Conservation (phyloP, 23 tunicate species). For the Clavelina lepadiformis region DNA sequence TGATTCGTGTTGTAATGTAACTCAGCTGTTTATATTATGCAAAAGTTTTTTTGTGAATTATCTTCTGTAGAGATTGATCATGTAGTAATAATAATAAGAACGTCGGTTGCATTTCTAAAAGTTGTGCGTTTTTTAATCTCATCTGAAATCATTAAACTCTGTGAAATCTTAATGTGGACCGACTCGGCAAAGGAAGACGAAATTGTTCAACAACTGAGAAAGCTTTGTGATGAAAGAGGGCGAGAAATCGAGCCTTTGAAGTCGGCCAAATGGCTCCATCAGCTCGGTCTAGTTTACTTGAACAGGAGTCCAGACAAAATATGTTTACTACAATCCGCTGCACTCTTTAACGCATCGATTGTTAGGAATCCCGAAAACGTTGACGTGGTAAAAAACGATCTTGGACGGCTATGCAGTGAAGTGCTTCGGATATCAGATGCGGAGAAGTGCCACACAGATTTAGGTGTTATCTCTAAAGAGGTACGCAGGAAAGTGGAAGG, state of each 20-base stretch:
- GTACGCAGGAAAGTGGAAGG: slow-evolving; percentile 1
- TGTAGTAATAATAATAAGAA: too few relatives aligned
- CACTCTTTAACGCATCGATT: slow-evolving; percentile 19
- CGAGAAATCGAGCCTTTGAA: slow-evolving; percentile 9
- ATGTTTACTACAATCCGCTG: slow-evolving; percentile 8
- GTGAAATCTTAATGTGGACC: too few relatives aligned
- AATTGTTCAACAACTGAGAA: slow-evolving; percentile 2
- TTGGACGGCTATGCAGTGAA: neutral
- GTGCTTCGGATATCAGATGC: slow-evolving; percentile 9
- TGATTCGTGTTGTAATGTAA: too few relatives aligned
- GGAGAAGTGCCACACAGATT: neutral
- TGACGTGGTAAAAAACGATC: neutral
- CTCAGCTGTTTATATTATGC: too few relatives aligned
- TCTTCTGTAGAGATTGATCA: too few relatives aligned
- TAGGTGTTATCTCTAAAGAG: neutral
- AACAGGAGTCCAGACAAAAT: slow-evolving; percentile 18
- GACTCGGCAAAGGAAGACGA: slow-evolving; percentile 13
- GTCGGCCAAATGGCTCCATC: slow-evolving; percentile 6
- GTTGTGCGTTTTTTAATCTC: too few relatives aligned
- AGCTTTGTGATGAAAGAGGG: slow-evolving; percentile 10
- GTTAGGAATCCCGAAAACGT: slow-evolving; percentile 8
- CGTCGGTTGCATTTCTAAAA: too few relatives aligned
- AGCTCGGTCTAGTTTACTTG: slow-evolving; percentile 6
- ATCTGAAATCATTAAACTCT: too few relatives aligned
- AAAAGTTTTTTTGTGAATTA: too few relatives aligned